phyloP scores from a whole-genome alignment of 1,140 invertebrate genomes.

The Lucilia cuprina region DNA sequence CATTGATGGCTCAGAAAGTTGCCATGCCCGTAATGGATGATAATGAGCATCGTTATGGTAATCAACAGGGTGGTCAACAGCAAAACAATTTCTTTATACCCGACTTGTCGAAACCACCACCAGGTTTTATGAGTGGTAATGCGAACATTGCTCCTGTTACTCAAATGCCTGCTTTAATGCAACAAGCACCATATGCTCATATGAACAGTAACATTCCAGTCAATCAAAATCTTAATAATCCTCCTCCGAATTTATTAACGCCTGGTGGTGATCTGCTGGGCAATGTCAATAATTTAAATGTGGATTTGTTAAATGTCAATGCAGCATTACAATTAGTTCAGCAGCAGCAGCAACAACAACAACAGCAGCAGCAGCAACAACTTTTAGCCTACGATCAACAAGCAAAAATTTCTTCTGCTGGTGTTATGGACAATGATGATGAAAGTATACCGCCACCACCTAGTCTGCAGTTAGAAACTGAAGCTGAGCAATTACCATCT shows the following conservation, averaged over 20 bases:
- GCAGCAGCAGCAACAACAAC: conserved; percentile 42
- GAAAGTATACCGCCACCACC: background rate
- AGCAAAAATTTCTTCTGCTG: background rate
- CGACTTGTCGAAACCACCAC: conserved; percentile 85
- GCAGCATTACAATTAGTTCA: conserved; percentile 59
- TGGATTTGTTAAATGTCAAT: conserved; percentile 53
- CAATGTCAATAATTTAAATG: conserved; percentile 41
- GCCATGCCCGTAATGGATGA: conserved; percentile 46
- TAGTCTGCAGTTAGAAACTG: conserved; percentile 48
- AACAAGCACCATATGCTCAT: conserved; percentile 43
- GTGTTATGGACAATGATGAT: background rate
- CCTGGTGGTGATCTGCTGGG: conserved; percentile 9
- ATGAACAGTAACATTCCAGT: conserved; percentile 39
- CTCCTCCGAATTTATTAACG: conserved; percentile 18
- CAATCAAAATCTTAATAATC: background rate
- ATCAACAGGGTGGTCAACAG: conserved; percentile 44
- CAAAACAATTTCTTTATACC: conserved; percentile 68
- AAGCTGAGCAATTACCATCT: conserved; percentile 83
- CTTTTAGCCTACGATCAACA: background rate
- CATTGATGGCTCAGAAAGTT: conserved; percentile 40
- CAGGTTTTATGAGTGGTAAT: conserved; percentile 70
- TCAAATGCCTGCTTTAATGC: conserved; percentile 40
- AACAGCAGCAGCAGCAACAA: background rate
- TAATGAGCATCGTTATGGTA: conserved; percentile 36
- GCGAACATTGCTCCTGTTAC: background rate